Evolutionary conservation across 2,113 vertebrate species (phyloP), one percentile per base, ranked within the genome.

Genomic region (Macrotus californicus): DNA sequence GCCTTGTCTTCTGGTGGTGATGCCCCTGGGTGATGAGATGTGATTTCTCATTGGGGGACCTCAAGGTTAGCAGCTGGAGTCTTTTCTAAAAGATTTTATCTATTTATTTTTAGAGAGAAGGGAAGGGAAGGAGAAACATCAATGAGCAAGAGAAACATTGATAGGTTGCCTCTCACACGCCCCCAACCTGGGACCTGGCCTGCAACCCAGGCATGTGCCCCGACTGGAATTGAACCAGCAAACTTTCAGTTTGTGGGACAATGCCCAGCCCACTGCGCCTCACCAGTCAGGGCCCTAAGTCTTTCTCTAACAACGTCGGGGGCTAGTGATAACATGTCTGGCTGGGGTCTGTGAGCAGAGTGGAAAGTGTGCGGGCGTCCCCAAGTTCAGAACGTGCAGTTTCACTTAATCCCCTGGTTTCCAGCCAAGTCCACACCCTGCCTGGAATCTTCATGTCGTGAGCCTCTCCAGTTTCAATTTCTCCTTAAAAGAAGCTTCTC

Each of bases 391-490:
- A 48, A 72, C 2, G 6, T 31, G 4, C 41, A 7, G n/a, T 66
- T 73, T 87, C 15, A 73, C 6, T 76, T 59, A 54, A 72, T 39
- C 13, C 22, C 36, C 31, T 77, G 0, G 0, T 76, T 72, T 56
- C 76, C 43, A 8, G 64, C 67, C 77, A 69, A 56, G 34, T 76
- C 64, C 72, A 50, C 34, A n/a, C 48, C 48, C n/a, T 52, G 36
- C n/a, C 69, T 64, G 73, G 41, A 54, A 36, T 76, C 91, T 67
- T 75, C 21, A 2, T 16, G 26, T 48, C 72, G 26, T 18, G 48
- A 91, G 34, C 56, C 34, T 75, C 36, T 88, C n/a, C 11, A 31
- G 54, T 79, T 83, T 93, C 89, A 72, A 6, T 16, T 34, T 91
- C 39, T 86, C n/a, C 13, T 77, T 26, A 69, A 85, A 81, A 46